Conservation (phyloP, 1,140 invertebrate genomes). For the Drosophila simulans region DNA sequence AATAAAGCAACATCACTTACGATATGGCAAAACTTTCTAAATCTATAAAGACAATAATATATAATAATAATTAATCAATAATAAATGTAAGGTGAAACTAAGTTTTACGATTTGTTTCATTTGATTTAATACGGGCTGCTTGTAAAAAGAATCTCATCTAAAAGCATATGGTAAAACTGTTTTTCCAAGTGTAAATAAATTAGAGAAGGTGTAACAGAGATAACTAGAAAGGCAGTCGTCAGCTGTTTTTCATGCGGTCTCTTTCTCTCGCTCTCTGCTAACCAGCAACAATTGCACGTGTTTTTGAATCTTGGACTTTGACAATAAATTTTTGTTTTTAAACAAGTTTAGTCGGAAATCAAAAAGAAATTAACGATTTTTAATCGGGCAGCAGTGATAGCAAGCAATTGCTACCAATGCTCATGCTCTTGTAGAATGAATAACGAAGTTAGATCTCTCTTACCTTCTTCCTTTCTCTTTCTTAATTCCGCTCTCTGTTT, state of each 20-base stretch:
- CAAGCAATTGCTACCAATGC: not conserved
- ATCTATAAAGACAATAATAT: too few relatives aligned
- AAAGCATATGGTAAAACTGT: too few relatives aligned
- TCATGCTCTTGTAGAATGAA: not conserved
- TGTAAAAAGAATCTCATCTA: too few relatives aligned
- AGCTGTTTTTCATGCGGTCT: slow-evolving; percentile 26
- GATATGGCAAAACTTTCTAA: too few relatives aligned
- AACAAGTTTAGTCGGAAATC: not conserved
- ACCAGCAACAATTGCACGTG: slow-evolving; percentile 37
- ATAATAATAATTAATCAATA: too few relatives aligned
- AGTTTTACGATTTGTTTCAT: too few relatives aligned
- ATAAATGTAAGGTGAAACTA: too few relatives aligned
- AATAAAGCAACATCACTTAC: not conserved
- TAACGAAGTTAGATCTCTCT: not conserved
- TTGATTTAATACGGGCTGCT: too few relatives aligned
- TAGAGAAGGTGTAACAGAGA: slow-evolving; percentile 24
- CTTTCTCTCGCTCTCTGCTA: slow-evolving; percentile 4
- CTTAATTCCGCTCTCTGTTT: slow-evolving; percentile 26
- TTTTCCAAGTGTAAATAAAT: too few relatives aligned
- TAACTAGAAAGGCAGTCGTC: slow-evolving; percentile 12
- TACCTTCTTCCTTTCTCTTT: not conserved
- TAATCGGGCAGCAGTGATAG: not conserved
- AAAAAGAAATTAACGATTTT: not conserved
- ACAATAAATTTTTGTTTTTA: slow-evolving; percentile 2
- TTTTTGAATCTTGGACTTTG: not conserved